Conservation (phyloP, 23 tunicate species). For the Phallusia fumigata region DNA sequence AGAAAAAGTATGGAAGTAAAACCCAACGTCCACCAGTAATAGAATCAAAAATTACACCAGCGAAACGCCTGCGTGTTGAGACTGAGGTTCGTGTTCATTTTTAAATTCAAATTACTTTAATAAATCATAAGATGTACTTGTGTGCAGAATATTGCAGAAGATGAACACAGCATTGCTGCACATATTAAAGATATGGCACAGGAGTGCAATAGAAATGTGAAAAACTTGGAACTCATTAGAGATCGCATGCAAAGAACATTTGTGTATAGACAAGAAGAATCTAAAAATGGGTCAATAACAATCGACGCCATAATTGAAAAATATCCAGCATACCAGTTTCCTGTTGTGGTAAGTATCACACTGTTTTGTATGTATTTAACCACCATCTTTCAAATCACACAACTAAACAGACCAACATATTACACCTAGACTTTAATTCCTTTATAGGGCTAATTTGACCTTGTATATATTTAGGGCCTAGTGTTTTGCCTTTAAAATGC, state of each 20-base stretch:
- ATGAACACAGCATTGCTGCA: conserved; percentile 16
- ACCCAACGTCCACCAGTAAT: conserved; percentile 1
- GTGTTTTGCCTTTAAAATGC: background rate
- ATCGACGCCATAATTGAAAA: conserved; percentile 9
- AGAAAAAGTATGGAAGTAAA: conserved; percentile 12
- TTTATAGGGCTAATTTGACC: background rate
- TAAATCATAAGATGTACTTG: background rate
- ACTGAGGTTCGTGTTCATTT: background rate
- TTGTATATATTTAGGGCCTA: background rate
- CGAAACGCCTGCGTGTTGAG: background rate
- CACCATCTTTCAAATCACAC: background rate
- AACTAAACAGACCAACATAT: too few relatives aligned
- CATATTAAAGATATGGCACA: background rate
- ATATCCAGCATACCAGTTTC: conserved; percentile 19
- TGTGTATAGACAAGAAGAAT: conserved; percentile 4
- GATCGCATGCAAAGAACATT: conserved; percentile 17
- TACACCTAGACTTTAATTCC: too few relatives aligned
- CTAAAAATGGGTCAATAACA: conserved; percentile 10
- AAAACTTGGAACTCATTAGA: background rate
- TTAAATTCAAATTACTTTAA: background rate
- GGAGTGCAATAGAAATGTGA: conserved; percentile 16
- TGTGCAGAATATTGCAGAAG: conserved; percentile 15
- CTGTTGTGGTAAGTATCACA: conserved; percentile 16
- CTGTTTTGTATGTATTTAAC: background rate
- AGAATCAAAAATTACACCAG: conserved; percentile 8